A percentile compares a stretch with the other conserved stretches of the same genome.
Conservation (phyloP, 2,797 vertebrate species). For the Xenentodon cancila region DNA sequence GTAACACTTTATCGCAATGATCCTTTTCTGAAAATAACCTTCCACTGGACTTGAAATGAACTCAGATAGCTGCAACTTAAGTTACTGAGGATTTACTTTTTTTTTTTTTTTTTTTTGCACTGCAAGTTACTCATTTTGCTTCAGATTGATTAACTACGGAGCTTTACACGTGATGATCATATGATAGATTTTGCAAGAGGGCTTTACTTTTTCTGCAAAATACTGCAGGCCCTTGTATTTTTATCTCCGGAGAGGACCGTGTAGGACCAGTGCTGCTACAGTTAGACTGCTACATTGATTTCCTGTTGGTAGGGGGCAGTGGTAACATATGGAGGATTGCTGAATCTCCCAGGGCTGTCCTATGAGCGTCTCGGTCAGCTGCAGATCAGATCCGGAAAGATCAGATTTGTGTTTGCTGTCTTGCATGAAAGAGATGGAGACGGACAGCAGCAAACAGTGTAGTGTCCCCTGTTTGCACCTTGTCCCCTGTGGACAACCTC, state of each 20-base stretch:
- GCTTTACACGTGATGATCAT: neutral
- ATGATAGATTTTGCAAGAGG: neutral
- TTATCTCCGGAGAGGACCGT: neutral
- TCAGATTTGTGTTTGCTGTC: slow-evolving; percentile 17
- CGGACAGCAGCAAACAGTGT: slow-evolving; percentile 15
- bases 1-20: slow-evolving; percentile 16
- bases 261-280: neutral
- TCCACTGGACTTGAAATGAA: neutral
- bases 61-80: too few relatives aligned
- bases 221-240: neutral
- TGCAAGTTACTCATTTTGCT: neutral
- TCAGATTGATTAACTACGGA: neutral
- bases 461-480: slow-evolving; percentile 25
- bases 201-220: neutral
- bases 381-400: slow-evolving; percentile 16
- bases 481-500: slow-evolving; percentile 43
- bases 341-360: slow-evolving; percentile 6
- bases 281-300: slow-evolving; percentile 46
- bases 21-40: slow-evolving; percentile 2
- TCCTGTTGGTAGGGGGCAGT: slow-evolving; percentile 70
- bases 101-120: too few relatives aligned
- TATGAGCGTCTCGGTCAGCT: slow-evolving; percentile 9
- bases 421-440: slow-evolving; percentile 9
- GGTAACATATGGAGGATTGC: slow-evolving; percentile 55
- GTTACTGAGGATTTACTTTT: too few relatives aligned